Conservation (phyloP, 2,888 invertebrate species). For the Eumerus sabulonum region DNA sequence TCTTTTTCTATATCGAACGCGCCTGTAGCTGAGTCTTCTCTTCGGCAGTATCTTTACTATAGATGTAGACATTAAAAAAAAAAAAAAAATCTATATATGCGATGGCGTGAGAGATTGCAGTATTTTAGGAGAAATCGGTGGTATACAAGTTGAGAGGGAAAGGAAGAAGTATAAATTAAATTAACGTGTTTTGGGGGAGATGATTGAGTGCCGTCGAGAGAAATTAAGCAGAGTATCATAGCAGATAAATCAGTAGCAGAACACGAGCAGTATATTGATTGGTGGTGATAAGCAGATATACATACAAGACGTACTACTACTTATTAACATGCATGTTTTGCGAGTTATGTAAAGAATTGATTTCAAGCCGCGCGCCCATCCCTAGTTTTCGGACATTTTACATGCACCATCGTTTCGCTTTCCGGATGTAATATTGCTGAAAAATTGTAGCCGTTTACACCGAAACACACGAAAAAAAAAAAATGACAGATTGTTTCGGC, state of each 20-base stretch:
- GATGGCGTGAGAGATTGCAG: slow-evolving; percentile 58
- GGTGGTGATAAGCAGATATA: slow-evolving; percentile 41
- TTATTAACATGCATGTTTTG: slow-evolving; percentile 45
- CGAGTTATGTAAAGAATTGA: slow-evolving; percentile 41
- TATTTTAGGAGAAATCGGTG: slow-evolving; percentile 36
- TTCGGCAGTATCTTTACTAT: slow-evolving; percentile 34
- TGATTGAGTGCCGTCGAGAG: no score
- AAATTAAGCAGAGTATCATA: slow-evolving; percentile 35
- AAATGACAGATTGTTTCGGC: no score
- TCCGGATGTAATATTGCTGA: slow-evolving; percentile 31
- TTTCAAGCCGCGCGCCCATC: slow-evolving; percentile 47
- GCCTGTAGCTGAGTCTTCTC: slow-evolving; percentile 50
- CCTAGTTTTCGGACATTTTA: slow-evolving; percentile 18
- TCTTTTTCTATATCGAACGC: slow-evolving; percentile 46
- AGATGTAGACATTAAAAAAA: slow-evolving; percentile 1
- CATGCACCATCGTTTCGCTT: slow-evolving; percentile 37
- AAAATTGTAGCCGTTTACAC: slow-evolving; percentile 52
- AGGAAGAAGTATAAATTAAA: neutral
- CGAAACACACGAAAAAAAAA: slow-evolving; percentile 25
- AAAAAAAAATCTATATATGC: slow-evolving; percentile 14
- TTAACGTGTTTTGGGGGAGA: no score
- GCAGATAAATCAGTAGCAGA: slow-evolving; percentile 67
- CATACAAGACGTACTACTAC: slow-evolving; percentile 19
- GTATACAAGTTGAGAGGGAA: slow-evolving; percentile 40
- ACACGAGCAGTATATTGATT: slow-evolving; percentile 50